Percentiles rank a stretch among this genome's conserved stretches.
Conservation (phyloP, 2,888 invertebrate species). For the Acanthosepion pharaonis region DNA sequence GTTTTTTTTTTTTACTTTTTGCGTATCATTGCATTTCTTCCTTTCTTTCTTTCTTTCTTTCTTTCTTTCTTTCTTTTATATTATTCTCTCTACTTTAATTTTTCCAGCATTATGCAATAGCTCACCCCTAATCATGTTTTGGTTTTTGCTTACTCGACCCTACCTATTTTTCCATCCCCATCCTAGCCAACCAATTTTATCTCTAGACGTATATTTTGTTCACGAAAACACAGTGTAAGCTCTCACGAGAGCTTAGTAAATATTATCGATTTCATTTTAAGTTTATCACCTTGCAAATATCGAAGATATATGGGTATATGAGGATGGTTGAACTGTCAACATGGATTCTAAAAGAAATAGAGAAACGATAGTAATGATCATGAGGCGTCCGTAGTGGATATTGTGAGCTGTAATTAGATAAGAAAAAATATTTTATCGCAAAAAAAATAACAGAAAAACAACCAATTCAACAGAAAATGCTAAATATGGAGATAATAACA, state of each 20-base stretch:
- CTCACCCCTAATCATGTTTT: neutral
- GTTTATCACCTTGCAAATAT: neutral
- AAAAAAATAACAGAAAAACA: too few relatives aligned
- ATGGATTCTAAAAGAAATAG: neutral
- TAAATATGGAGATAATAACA: too few relatives aligned
- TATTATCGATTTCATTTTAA: neutral
- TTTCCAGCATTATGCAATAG: neutral
- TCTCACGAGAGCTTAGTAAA: neutral
- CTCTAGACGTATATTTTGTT: neutral
- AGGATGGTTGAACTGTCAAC: neutral
- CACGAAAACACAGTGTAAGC: neutral
- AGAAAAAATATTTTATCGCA: too few relatives aligned
- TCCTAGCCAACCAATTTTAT: neutral
- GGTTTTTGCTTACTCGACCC: neutral
- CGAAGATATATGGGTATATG: neutral
- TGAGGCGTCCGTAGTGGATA: too few relatives aligned
- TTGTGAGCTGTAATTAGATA: too few relatives aligned
- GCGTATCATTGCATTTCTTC: neutral
- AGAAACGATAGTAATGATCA: too few relatives aligned
- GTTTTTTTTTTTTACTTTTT: neutral
- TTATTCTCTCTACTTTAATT: neutral
- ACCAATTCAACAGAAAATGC: too few relatives aligned
- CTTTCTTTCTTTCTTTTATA: neutral
- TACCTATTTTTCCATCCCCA: neutral
- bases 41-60: neutral